Conservation (phyloP, 2,888 invertebrate species). For the Danaus chrysippus region DNA sequence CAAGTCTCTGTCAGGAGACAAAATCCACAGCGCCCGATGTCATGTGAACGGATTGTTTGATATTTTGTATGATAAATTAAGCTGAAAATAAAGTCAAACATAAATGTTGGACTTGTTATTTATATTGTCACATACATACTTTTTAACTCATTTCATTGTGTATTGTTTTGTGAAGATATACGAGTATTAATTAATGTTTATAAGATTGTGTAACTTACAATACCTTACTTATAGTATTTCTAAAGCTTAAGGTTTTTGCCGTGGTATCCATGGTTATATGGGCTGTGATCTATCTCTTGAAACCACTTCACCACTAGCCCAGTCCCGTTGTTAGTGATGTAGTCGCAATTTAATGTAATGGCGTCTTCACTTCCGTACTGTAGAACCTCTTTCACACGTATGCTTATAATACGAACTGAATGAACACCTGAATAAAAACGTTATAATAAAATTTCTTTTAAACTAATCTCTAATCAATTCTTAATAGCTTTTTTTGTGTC, state of each 20-base stretch:
- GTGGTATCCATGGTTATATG: constrained; percentile 91
- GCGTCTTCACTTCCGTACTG: constrained; percentile 78
- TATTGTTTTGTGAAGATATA: too few relatives aligned
- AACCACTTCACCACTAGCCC: constrained; percentile 89
- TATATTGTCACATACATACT: too few relatives aligned
- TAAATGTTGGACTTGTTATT: too few relatives aligned
- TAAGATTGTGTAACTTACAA: background rate
- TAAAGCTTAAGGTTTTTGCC: constrained; percentile 82
- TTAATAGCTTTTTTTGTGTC: background rate
- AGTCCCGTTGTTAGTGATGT: constrained; percentile 80
- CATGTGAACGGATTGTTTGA: constrained; percentile 83
- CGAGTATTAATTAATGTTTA: too few relatives aligned
- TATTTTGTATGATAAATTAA: constrained; percentile 82
- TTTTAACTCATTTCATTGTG: too few relatives aligned
- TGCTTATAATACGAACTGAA: constrained; percentile 79
- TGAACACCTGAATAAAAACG: constrained; percentile 66
- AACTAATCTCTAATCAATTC: background rate
- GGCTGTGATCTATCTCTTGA: constrained; percentile 81
- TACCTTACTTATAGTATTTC: constrained; percentile 72
- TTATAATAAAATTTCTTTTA: background rate
- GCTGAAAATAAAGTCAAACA: constrained; percentile 50
- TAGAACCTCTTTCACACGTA: constrained; percentile 80
- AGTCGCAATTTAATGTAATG: constrained; percentile 86
- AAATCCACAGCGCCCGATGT: constrained; percentile 84
- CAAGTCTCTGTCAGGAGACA: constrained; percentile 83